Base-by-base conservation (phyloP, 2,113 vertebrate genomes). In the Rhodinocichla rosea region DNA sequence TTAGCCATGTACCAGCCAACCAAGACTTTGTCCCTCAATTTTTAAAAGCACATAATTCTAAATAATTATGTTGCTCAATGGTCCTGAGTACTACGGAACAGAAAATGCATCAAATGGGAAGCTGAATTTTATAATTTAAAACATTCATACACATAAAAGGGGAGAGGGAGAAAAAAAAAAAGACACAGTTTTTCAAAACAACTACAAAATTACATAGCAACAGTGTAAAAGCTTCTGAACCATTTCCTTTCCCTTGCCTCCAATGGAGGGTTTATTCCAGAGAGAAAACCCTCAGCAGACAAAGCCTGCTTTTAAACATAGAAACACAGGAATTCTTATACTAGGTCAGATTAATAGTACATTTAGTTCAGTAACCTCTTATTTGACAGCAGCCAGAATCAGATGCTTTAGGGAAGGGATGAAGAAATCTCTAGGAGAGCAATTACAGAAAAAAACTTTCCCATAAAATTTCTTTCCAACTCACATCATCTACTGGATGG, bases 351-450 rank as follows among this genome's bases (percentile, higher is more conserved):
- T 95, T 94, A 96, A 86, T 90, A 91, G 93, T 75, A 93, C 83
- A 87, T 93, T 95, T 97, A 96, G 93, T 80, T 95, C 94, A 87
- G 88, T 84, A 96, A 94, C 93, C 90, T 94, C 92, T 95, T 87
- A 89, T 94, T 90, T 90, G 91, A 95, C 71, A 96, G 76, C 73
- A 95, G 79, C 47, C 92, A 96, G 92, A 67, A 91, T 92, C 83
- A 95, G 79, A 96, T n/a, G 71, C 85, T 96, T 97, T 84, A 90
- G 87, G 76, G 87, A 83, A 96, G 74, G 85, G 71, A 96, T 91
- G 79, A 95, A 93, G 94, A 97, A 96, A 95, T 83, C 93, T 94
- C 92, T 88, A 93, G 53, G 90, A 96, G 68, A 94, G 76, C 88
- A 96, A 91, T 93, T 93, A 96, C 80, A 93, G 85, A 87, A 93